Base-by-base conservation (phyloP, 2,797 vertebrate genomes). In the Cyprinella venusta region DNA sequence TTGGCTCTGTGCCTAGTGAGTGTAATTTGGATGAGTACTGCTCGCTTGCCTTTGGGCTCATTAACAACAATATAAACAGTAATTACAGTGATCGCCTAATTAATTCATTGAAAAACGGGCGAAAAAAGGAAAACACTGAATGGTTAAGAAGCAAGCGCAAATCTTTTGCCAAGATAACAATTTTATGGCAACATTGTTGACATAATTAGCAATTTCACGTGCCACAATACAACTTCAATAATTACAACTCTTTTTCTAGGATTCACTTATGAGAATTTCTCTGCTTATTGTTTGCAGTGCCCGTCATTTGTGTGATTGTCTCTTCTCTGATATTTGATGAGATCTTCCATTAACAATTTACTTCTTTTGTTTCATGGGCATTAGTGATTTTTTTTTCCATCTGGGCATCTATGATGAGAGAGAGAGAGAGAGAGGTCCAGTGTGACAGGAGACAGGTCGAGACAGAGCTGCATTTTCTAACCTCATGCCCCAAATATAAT, bases 61-160 rank as follows among this genome's bases (percentile, higher is more conserved):
- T 95, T 95, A 94, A 95, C 93, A 95, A 94, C 94, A 94, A 95
- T 94, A 94, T 94, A 95, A 95, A 95, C 94, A 95, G 93, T 95
- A 94, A 95, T 95, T 95, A 94, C 94, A 93, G 92, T 94, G 93
- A 95, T 95, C 93, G 91, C 90, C 92, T 95, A 95, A 95, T 95
- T 95, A 94, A 95, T 95, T 94, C 92, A 91, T 94, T 95, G 93
- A 87, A 87, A 89, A 87, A 82, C 67, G 59, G 77, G 86, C 63
- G 65, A 77, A 86, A 85, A 88, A 86, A 84, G 68, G 79, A 93
- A 94, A 94, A 92, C 88, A 88, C 90, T 91, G 91, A 92, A 90
- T 86, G 82, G 88, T 79, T 92, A 92, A 92, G 94, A 93, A 90
- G 89, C 87, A 81, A 80, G 86, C 90, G 89, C 89, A 93, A 93